phyloP scores from a whole-genome alignment of 2,888 invertebrate species.

The Cylindroiulus punctatus region DNA sequence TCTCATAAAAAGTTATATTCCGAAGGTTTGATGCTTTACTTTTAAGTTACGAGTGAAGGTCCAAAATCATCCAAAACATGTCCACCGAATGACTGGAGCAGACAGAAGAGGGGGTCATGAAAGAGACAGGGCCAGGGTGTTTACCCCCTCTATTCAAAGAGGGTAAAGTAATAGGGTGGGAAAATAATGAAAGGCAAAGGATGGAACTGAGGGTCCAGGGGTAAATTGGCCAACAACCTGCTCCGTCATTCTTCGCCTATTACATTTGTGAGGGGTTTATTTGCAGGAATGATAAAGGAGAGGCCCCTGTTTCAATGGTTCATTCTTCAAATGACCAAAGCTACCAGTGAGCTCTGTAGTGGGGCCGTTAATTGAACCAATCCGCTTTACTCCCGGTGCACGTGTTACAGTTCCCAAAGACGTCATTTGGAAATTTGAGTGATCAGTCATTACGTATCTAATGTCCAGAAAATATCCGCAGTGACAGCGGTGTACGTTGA shows the following conservation, averaged over 20 bases:
- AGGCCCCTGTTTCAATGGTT: not conserved
- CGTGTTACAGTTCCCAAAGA: not conserved
- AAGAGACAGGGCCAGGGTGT: conserved; percentile 21
- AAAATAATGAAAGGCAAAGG: conserved; percentile 45
- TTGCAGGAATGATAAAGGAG: conserved; percentile 20
- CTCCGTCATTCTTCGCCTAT: conserved; percentile 45
- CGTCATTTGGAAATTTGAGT: not conserved
- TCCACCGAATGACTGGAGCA: not conserved
- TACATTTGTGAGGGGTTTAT: conserved; percentile 43
- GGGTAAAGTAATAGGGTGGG: conserved; percentile 45
- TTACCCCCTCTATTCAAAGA: conserved; percentile 31
- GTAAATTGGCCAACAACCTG: conserved; percentile 47
- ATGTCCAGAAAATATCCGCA: no score
- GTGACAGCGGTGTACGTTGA: no score
- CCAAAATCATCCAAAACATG: not conserved
- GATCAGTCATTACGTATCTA: not conserved
- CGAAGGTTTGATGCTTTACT: not conserved
- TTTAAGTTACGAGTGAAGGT: not conserved
- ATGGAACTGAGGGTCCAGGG: conserved; percentile 21
- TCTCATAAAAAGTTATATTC: no score
- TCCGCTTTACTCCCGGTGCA: conserved; percentile 32
- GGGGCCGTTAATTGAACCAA: conserved; percentile 44
- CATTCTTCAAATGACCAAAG: conserved; percentile 45
- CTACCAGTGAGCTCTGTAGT: not conserved
- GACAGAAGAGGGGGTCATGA: conserved; percentile 17